Base-by-base conservation (phyloP, 2,888 invertebrate species). In the Hypselothyrea guttata region DNA sequence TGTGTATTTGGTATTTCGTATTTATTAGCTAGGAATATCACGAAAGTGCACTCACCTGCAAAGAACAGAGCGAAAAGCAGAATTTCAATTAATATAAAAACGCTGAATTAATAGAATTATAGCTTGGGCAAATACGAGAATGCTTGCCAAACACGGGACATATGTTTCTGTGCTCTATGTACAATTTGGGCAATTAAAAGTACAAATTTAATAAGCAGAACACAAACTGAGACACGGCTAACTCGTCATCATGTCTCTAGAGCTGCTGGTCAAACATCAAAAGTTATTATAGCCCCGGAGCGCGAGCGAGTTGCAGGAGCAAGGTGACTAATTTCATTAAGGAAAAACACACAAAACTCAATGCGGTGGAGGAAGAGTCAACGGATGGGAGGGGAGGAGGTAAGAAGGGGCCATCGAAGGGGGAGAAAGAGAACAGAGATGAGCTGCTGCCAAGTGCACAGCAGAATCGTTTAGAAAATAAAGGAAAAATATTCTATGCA, bases 21-120 rank as follows among this genome's bases (percentile, higher is more conserved):
- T 22, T 31, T 22, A 22, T 9, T 45, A n/a, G 35, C 12, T 30
- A 22, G 12, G 27, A n/a, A n/a, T n/a, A n/a, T n/a, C n/a, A n/a
- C n/a, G 4, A 33, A n/a, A 11, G 33, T 12, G 12, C 27, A 82
- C 79, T 81, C 85, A 81, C 79, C 79, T 81, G 84, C 46, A 81
- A 81, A 41, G 69, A 42, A 37, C 22, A 40, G 46, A 38, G 13
- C 31, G 59, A 47, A 54, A 48, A 41, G 11, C 44, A 47, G 31
- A 65, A 47, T 47, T 75, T 38, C 55, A 62, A 76, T 71, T 68
- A 74, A 45, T 58, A 52, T 34, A 64, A 62, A 22, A 22, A 22
- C 5, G 22, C 5, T 22, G 22, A 22, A 62, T 64, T 48, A 58
- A 56, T 66, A 53, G 48, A 60, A 68, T 53, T 48, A 34, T 13